Percentiles rank a stretch among this genome's conserved stretches.
These are phyloP conservation scores for Aptenodytes patagonicus DNA, from an alignment of 2,113 vertebrate genomes.

Conservation along the genomic window DNA sequence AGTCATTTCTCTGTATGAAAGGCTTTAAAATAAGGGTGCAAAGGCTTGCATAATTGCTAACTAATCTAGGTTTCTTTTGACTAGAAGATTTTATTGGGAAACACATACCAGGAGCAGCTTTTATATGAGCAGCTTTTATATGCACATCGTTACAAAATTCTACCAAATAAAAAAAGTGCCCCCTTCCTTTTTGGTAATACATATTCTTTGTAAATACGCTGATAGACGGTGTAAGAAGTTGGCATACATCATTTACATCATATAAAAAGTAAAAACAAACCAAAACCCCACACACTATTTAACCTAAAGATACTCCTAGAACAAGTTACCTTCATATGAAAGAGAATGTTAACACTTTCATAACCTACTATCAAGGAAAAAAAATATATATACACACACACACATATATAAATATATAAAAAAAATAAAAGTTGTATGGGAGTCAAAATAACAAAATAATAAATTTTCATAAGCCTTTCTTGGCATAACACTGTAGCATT, in stretches of 20 bases:
- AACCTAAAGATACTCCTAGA: neutral
- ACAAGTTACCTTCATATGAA: neutral
- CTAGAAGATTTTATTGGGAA: neutral
- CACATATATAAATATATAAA: neutral
- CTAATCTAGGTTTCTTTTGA: neutral
- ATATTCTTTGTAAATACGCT: neutral
- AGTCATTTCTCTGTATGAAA: neutral
- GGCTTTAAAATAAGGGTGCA: neutral
- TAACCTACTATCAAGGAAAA: neutral
- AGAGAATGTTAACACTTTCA: neutral
- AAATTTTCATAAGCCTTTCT: neutral
- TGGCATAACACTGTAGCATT: neutral
- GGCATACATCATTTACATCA: neutral
- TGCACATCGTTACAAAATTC: neutral
- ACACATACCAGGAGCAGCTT: neutral
- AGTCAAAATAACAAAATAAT: neutral
- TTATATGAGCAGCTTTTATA: neutral
- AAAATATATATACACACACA: rapidly evolving
- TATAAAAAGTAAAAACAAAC: neutral
- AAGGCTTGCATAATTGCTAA: neutral
- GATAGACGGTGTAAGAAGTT: neutral
- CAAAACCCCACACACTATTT: neutral
- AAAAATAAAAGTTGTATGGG: neutral
- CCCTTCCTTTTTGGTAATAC: neutral
- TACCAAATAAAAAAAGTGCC: neutral